Evolutionary conservation across 2,888 invertebrate species (phyloP).

Genomic region (Thereva nobilitata): DNA sequence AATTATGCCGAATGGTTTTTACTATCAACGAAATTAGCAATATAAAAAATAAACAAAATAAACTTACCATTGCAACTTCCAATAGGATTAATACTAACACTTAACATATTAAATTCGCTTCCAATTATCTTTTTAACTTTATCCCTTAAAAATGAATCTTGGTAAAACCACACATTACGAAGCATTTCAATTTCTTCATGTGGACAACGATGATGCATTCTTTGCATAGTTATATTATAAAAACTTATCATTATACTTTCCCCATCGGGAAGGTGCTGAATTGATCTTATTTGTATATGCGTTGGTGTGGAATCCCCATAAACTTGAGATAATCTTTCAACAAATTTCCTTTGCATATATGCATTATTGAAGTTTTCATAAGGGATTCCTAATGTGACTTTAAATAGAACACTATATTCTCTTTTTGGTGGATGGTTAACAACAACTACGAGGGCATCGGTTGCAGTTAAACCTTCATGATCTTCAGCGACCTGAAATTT

Average conservation of each 20-base stretch:
- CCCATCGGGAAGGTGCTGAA: conserved; percentile 58
- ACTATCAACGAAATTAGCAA: too few relatives aligned
- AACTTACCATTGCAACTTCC: conserved; percentile 62
- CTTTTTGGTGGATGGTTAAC: conserved; percentile 68
- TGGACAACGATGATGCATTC: conserved; percentile 66
- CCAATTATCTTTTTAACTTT: conserved; percentile 64
- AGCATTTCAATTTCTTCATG: conserved; percentile 74
- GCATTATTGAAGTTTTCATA: conserved; percentile 72
- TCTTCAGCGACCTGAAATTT: conserved; percentile 72
- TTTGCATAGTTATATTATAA: conserved; percentile 72
- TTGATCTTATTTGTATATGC: conserved; percentile 74
- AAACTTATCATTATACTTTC: conserved; percentile 74
- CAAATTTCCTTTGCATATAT: conserved; percentile 77
- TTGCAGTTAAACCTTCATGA: conserved; percentile 72
- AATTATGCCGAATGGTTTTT: too few relatives aligned
- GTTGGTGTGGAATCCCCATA: conserved; percentile 76
- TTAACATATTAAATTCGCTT: conserved; percentile 66
- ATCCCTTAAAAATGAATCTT: conserved; percentile 62
- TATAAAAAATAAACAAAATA: conserved; percentile 44
- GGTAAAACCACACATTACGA: conserved; percentile 71
- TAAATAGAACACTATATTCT: conserved; percentile 77
- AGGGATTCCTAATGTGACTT: conserved; percentile 74
- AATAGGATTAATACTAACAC: conserved; percentile 61
- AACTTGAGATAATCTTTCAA: conserved; percentile 76
- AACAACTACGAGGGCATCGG: conserved; percentile 77